Evolutionary conservation across 2,113 vertebrate species (phyloP).

Genomic region (Saccopteryx bilineata): DNA sequence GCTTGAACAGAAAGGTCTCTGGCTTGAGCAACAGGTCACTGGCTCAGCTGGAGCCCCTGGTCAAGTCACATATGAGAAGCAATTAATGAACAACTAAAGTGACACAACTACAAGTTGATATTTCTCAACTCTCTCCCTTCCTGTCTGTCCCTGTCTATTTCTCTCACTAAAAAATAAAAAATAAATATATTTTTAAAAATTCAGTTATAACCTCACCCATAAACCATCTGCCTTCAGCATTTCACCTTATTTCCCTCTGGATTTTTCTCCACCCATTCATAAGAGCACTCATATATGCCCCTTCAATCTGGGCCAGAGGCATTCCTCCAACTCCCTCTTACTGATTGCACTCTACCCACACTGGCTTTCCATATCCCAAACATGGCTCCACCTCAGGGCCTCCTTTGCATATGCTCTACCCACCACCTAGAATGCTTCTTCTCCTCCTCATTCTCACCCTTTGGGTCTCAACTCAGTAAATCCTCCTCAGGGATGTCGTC

Average conservation of each 20-base stretch:
- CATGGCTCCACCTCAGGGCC: neutral
- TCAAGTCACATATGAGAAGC: no score
- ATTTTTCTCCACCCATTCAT: neutral
- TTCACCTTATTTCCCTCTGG: neutral
- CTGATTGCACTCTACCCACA: no score
- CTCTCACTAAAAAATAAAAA: no score
- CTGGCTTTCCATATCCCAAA: neutral
- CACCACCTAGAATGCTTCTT: neutral
- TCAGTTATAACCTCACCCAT: neutral
- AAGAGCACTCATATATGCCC: neutral
- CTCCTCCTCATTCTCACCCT: neutral
- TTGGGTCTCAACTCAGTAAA: neutral
- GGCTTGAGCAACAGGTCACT: no score
- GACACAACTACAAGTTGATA: no score
- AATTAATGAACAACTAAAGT: no score
- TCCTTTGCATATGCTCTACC: neutral
- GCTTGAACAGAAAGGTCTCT: no score
- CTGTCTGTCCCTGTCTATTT: no score
- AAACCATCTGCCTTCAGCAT: neutral
- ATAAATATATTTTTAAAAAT: neutral
- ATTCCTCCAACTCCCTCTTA: neutral
- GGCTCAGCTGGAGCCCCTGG: no score
- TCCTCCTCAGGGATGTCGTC: neutral
- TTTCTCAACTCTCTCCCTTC: no score
- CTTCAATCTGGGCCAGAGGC: neutral